A percentile compares a stretch with the other conserved stretches of the same genome.
These are phyloP conservation scores for Ptilorrhoa leucosticta DNA, from an alignment of 2,113 vertebrate genomes.

Conservation along the genomic window DNA sequence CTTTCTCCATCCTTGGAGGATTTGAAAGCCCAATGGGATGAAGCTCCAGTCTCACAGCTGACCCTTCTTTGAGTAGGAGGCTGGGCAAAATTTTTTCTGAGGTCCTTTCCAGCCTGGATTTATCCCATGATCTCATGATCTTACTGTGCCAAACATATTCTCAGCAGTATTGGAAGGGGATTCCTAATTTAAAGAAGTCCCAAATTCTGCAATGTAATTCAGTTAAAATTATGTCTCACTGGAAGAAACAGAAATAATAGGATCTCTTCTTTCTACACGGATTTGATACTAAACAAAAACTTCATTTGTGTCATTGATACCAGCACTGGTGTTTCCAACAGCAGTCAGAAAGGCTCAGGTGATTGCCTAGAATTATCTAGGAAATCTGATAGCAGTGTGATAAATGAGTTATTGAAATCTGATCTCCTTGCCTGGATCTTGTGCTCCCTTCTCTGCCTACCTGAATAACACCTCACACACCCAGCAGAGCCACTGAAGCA, in stretches of 20 bases:
- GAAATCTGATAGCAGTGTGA: neutral
- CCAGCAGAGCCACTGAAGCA: neutral
- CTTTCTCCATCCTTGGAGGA: neutral
- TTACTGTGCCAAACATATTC: neutral
- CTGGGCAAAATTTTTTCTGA: neutral
- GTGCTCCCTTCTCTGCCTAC: neutral
- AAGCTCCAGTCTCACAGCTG: neutral
- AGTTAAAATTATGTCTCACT: neutral
- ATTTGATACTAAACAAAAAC: neutral
- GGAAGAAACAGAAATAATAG: neutral
- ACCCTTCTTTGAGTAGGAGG: neutral
- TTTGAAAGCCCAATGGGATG: neutral
- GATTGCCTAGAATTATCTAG: neutral
- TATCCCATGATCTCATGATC: neutral
- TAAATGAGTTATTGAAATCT: neutral
- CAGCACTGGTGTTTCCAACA: neutral
- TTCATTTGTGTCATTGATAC: neutral
- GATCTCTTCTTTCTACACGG: neutral
- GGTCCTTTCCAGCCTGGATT: neutral
- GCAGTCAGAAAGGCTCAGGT: neutral
- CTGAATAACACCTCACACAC: neutral
- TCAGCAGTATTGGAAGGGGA: neutral
- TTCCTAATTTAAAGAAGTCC: neutral
- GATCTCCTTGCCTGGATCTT: neutral
- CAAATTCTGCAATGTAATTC: neutral